These are phyloP conservation scores for Trachops cirrhosus DNA, from an alignment of 2,797 vertebrate genomes.

Conservation along the genomic window DNA sequence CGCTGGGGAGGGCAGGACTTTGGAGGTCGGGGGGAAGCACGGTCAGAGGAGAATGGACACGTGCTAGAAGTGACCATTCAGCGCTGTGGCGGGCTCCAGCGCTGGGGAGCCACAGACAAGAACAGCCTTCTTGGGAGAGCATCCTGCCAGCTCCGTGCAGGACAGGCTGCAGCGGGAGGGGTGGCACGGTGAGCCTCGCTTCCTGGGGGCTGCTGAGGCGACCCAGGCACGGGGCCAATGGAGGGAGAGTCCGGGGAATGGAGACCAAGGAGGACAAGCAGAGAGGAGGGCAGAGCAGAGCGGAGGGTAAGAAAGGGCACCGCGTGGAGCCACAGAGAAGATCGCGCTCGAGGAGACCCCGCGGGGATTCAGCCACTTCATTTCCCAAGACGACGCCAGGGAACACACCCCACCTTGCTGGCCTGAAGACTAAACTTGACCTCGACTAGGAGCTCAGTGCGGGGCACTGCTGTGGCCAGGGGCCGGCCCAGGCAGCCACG, in stretches of 20 bases:
- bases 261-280: background rate
- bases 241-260: background rate
- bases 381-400: background rate
- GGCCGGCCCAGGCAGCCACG: background rate
- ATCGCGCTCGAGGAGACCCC: background rate
- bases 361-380: rapidly evolving
- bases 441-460: rapidly evolving
- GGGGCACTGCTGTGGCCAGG: rapidly evolving
- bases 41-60: background rate
- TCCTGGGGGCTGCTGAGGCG: background rate
- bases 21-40: background rate
- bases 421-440: background rate
- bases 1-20: background rate
- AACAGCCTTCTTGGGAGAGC: background rate
- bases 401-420: rapidly evolving
- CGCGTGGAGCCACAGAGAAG: background rate
- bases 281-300: too few relatives aligned
- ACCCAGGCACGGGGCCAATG: background rate
- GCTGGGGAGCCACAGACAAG: background rate
- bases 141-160: background rate
- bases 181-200: rapidly evolving
- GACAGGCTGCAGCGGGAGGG: background rate
- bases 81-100: background rate
- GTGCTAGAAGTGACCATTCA: background rate
- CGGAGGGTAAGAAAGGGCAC: too few relatives aligned